These are phyloP conservation scores for Esox masquinongy DNA, from an alignment of 2,797 vertebrate species.

Conservation along the genomic window DNA sequence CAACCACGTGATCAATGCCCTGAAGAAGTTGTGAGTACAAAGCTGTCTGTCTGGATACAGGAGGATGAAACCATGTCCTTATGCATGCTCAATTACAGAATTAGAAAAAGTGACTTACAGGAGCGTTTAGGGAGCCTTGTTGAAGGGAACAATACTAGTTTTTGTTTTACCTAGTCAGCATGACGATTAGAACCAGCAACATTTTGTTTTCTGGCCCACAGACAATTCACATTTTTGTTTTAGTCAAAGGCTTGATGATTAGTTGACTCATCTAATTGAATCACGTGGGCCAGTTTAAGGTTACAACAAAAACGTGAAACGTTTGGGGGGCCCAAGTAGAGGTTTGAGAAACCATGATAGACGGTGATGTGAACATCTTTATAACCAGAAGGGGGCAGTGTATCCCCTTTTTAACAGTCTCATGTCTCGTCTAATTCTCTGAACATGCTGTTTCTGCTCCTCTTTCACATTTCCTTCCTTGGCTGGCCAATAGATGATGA, in stretches of 20 bases:
- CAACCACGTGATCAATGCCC: constrained; percentile 38
- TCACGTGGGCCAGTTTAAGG: no score
- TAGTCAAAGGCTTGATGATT: no score
- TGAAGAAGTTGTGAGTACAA: constrained; percentile 40
- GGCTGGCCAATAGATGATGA: constrained; percentile 35
- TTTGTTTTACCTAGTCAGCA: no score
- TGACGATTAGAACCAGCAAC: no score
- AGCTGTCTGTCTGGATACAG: background rate
- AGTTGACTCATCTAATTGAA: no score
- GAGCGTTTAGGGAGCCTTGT: no score
- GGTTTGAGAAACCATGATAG: background rate
- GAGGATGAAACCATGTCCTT: background rate
- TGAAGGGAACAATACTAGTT: no score
- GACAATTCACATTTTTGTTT: no score
- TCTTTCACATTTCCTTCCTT: constrained; percentile 19
- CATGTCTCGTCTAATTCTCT: background rate
- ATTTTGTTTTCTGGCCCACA: no score
- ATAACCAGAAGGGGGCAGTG: constrained; percentile 67
- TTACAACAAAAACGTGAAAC: no score
- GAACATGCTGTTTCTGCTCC: constrained; percentile 15
- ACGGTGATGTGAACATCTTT: background rate
- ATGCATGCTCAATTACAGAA: background rate
- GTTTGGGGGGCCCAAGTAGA: no score
- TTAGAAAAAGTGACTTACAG: no score
- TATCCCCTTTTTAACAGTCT: background rate